Base-by-base conservation (phyloP, 2,797 vertebrate species). In the Sebastes vulpes region DNA sequence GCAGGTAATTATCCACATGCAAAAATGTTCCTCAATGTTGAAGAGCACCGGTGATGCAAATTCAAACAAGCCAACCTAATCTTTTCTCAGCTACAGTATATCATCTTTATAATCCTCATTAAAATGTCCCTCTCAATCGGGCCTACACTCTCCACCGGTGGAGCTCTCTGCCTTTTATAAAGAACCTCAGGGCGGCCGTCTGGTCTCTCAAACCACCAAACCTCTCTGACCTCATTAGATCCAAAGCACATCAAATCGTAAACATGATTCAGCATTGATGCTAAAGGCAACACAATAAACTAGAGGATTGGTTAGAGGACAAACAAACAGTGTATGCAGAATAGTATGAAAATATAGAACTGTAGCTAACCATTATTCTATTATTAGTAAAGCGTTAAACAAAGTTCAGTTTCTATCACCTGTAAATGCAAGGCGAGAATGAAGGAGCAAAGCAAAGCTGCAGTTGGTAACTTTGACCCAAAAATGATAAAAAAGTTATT, bases 181-280 rank as follows among this genome's bases (percentile, higher is more conserved):
- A 75, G 26, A 65, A 50, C 66, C 65, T 76, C 10, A 1, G 10
- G 54, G 58, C 54, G 11, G n/a, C 35, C 3, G 32, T 75, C 21
- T 16, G 11, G 32, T 63, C 46, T 72, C 23, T 68, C 31, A 70
- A 63, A 75, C 57, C 35, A 66, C 50, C 35, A n/a, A 38, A 10
- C 29, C 60, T 75, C 42, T 23, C 57, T 57, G 63, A 72, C 66
- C 59, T 81, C 68, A 59, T 86, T 79, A 74, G 74, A 52, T 59
- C 42, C 9, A 6, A 26, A 64, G 38, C 35, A 16, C 23, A 56
- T 79, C 10, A 58, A 76, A 68, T 38, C 1, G 14, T 29, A 70
- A 79, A 61, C 58, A 28, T 28, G 31, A 77, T 50, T 65, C 61
- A 70, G 38, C 61, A 57, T 20, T 70, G 29, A 81, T 73, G 72